Percentiles rank a stretch among this genome's conserved stretches.
phyloP scores from a whole-genome alignment of 2,113 vertebrate species.

The Aptenodytes forsteri region DNA sequence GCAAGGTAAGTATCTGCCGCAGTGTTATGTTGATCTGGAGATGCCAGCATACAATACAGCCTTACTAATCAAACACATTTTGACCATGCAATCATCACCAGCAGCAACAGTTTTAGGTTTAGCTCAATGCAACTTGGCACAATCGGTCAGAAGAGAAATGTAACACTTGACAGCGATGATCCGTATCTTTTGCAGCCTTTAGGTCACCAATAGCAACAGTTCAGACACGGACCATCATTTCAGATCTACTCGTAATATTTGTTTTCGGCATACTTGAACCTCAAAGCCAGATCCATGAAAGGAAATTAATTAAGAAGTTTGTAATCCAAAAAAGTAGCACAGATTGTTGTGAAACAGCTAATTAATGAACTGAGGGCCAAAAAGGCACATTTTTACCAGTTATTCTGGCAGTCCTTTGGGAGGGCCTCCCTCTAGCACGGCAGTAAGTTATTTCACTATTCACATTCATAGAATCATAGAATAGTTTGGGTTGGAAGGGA shows the following conservation, averaged over 20 bases:
- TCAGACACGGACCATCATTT: background rate
- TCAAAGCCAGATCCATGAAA: background rate
- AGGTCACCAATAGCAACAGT: background rate
- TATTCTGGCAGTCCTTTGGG: background rate
- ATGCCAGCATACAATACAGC: background rate
- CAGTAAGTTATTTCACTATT: background rate
- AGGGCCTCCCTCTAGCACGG: background rate
- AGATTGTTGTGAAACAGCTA: background rate
- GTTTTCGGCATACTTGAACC: background rate
- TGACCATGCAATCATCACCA: rapidly evolving
- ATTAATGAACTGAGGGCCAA: background rate
- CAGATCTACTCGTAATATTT: background rate
- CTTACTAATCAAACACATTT: background rate
- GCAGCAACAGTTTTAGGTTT: background rate
- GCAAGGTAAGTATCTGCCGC: background rate
- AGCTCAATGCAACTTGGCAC: background rate
- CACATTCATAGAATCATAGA: background rate
- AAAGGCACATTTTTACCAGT: background rate
- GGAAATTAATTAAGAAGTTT: background rate
- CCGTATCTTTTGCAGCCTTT: background rate
- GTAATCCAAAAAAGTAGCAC: background rate
- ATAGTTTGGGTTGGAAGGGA: too few species aligned
- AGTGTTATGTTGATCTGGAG: background rate
- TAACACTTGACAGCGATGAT: rapidly evolving
- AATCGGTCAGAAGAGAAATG: rapidly evolving